A percentile compares a stretch with the other conserved stretches of the same genome.
These are phyloP conservation scores for Kryptopterus vitreolus DNA, from an alignment of 2,797 vertebrate species.

Conservation along the genomic window DNA sequence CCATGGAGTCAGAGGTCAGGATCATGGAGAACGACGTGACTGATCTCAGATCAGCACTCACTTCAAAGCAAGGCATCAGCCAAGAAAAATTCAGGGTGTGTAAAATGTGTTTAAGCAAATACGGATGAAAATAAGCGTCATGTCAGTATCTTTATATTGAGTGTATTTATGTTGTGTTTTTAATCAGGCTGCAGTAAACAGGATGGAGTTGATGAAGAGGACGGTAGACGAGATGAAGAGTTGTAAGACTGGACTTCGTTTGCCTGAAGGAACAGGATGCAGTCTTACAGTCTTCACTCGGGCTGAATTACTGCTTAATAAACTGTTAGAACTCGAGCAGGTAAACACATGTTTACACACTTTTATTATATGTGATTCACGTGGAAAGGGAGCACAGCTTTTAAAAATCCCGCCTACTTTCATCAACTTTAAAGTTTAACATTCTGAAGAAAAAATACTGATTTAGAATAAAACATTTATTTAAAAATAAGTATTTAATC, in stretches of 20 bases:
- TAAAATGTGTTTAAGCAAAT: no score
- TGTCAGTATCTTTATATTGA: no score
- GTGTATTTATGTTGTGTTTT: conserved; percentile 14
- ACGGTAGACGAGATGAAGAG: conserved; percentile 79
- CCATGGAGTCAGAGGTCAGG: conserved; percentile 85
- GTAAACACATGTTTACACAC: conserved; percentile 53
- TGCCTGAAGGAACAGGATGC: conserved; percentile 75
- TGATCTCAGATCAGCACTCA: conserved; percentile 80
- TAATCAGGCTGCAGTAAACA: conserved; percentile 76
- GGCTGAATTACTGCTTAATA: conserved; percentile 75
- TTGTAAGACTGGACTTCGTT: conserved; percentile 76
- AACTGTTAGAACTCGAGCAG: conserved; percentile 82
- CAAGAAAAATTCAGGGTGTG: conserved; percentile 84
- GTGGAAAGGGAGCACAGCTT: no score
- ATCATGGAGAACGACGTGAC: conserved; percentile 80
- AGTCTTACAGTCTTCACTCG: conserved; percentile 79
- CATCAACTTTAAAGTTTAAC: no score
- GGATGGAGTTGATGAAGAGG: conserved; percentile 81
- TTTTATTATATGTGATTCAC: no score
- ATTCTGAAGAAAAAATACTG: no score
- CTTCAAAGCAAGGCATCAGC: conserved; percentile 80
- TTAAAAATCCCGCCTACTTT: no score
- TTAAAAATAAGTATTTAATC: no score
- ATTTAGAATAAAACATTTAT: no score
- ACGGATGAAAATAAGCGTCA: no score